Percentiles rank a stretch among this genome's conserved stretches.
These are phyloP conservation scores for Engystomops pustulosus DNA, from an alignment of 2,113 vertebrate genomes.

Conservation along the genomic window DNA sequence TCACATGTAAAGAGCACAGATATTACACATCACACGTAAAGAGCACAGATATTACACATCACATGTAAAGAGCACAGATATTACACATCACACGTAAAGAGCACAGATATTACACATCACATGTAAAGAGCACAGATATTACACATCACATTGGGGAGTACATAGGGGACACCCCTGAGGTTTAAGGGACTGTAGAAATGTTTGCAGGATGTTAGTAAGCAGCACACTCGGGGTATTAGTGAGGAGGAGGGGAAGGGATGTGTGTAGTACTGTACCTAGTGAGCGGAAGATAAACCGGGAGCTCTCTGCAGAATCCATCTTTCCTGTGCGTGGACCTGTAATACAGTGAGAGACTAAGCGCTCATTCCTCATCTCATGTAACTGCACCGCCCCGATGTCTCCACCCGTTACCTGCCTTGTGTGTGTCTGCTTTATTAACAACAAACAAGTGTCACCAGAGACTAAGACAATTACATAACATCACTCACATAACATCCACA, in stretches of 20 bases:
- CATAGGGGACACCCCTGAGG: not conserved
- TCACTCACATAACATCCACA: not conserved
- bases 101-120: too few species aligned
- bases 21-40: too few species aligned
- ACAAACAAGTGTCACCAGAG: not conserved
- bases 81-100: too few species aligned
- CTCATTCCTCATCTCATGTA: not conserved
- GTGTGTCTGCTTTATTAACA: not conserved
- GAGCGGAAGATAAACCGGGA: constrained; percentile 39
- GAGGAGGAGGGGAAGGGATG: not conserved
- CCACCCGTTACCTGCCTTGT: not conserved
- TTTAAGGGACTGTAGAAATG: not conserved
- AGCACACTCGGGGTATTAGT: constrained; percentile 7
- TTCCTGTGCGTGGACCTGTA: constrained; percentile 40
- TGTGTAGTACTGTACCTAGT: constrained; percentile 42
- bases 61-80: too few species aligned
- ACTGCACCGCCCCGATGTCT: too few species aligned
- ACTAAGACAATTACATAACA: too few species aligned
- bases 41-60: too few species aligned
- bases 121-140: too few species aligned
- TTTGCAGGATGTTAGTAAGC: not conserved
- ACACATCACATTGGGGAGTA: not conserved
- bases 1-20: too few species aligned
- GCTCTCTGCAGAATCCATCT: constrained; percentile 46
- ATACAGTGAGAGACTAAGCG: constrained; percentile 45